A percentile compares a stretch with the other conserved stretches of the same genome.
phyloP scores from a whole-genome alignment of 1,140 invertebrate species.

The Drosophila ficusphila region DNA sequence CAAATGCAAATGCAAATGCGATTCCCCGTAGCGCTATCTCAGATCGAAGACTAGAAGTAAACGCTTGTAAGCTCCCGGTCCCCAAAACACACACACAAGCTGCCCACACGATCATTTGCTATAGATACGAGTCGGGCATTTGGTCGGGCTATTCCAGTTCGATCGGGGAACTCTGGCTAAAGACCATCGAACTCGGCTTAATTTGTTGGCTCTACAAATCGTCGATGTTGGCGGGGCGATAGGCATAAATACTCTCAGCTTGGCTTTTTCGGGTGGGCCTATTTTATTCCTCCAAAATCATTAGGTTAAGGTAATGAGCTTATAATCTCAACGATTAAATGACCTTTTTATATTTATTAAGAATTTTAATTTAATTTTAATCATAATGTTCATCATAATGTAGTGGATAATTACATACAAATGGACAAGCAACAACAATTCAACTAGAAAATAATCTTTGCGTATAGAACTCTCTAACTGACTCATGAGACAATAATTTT shows the following conservation, averaged over 20 bases:
- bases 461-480: not conserved
- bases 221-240: slow-evolving; percentile 57
- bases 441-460: too few species aligned
- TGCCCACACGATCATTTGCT: slow-evolving; percentile 64
- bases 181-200: slow-evolving; percentile 38
- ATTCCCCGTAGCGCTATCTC: slow-evolving; percentile 49
- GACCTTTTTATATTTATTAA: too few species aligned
- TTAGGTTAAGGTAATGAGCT: too few species aligned
- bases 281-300: too few species aligned
- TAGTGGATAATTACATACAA: too few species aligned
- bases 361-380: too few species aligned
- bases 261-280: not conserved
- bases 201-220: slow-evolving; percentile 76
- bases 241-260: slow-evolving; percentile 4
- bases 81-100: slow-evolving; percentile 20
- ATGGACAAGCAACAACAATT: too few species aligned
- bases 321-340: too few species aligned
- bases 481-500: not conserved
- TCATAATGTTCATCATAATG: too few species aligned
- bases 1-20: slow-evolving; percentile 65
- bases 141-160: slow-evolving; percentile 10
- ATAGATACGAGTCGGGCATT: slow-evolving; percentile 1
- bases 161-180: not conserved
- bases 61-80: slow-evolving; percentile 68
- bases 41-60: slow-evolving; percentile 80